These are phyloP conservation scores for Hippocampus guttulatus DNA, from an alignment of 2,113 vertebrate genomes.

Conservation along the genomic window DNA sequence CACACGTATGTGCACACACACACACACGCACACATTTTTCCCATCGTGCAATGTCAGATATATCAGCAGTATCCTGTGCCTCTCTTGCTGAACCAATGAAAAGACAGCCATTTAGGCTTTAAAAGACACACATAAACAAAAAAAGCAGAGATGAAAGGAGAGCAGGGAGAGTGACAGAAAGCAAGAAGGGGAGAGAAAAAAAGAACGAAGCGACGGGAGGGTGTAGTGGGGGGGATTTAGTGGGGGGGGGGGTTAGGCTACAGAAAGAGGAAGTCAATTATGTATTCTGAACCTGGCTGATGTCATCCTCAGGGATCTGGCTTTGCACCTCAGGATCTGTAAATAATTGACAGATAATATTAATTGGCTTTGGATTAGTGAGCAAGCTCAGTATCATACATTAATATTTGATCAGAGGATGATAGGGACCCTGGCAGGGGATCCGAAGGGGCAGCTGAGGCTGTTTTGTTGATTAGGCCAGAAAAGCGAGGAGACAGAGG, in stretches of 20 bases:
- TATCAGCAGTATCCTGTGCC: conserved; percentile 50
- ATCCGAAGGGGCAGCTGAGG: conserved; percentile 96
- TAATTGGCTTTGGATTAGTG: conserved; percentile 99
- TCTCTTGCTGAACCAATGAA: conserved; percentile 43
- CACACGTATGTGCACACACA: neutral
- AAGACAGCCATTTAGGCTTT: conserved; percentile 70
- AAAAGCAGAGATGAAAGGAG: conserved; percentile 54
- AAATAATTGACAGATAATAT: conserved; percentile 99
- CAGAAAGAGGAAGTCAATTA: conserved; percentile 88
- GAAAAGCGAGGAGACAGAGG: conserved; percentile 81
- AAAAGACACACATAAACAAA: conserved; percentile 69
- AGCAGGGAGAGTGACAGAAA: conserved; percentile 33
- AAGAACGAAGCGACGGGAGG: conserved; percentile 42
- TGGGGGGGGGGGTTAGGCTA: conserved; percentile 12
- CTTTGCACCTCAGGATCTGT: conserved; percentile 99
- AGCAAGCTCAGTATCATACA: conserved; percentile 99
- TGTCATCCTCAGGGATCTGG: conserved; percentile 95
- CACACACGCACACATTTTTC: neutral
- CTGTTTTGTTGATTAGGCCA: conserved; percentile 91
- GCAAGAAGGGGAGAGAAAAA: conserved; percentile 37
- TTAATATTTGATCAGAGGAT: conserved; percentile 99
- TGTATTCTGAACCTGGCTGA: conserved; percentile 98
- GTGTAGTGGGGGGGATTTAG: neutral
- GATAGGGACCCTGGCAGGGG: conserved; percentile 97
- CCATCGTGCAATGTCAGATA: conserved; percentile 47